Percentiles rank a stretch among this genome's conserved stretches.
These are phyloP conservation scores for Aphodius granarius DNA, from an alignment of 2,888 invertebrate species.

Conservation along the genomic window DNA sequence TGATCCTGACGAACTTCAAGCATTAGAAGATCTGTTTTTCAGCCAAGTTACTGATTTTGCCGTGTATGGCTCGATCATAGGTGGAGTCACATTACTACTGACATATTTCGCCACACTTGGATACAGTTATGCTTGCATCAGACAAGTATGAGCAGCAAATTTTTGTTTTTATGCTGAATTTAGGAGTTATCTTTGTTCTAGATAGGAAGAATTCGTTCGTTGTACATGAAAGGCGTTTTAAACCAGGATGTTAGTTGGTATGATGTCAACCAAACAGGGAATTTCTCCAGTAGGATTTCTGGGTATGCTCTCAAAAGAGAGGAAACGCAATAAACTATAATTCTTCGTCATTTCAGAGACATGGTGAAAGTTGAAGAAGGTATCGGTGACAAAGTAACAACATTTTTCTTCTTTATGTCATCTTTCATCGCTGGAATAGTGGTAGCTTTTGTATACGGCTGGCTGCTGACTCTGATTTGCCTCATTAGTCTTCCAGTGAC, in stretches of 20 bases:
- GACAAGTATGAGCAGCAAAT: slow-evolving; percentile 57
- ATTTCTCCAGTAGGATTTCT: slow-evolving; percentile 73
- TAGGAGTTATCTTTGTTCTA: slow-evolving; percentile 37
- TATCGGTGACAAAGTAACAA: slow-evolving; percentile 80
- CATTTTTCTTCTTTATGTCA: slow-evolving; percentile 71
- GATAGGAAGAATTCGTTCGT: slow-evolving; percentile 65
- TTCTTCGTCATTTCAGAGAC: slow-evolving; percentile 57
- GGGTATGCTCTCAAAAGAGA: slow-evolving; percentile 59
- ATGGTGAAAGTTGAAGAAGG: slow-evolving; percentile 80
- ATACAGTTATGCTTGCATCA: slow-evolving; percentile 71
- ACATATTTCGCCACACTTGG: slow-evolving; percentile 66
- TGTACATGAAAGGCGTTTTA: slow-evolving; percentile 67
- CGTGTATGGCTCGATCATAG: slow-evolving; percentile 63
- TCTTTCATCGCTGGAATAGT: slow-evolving; percentile 73
- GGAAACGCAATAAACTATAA: background rate
- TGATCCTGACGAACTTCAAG: slow-evolving; percentile 35
- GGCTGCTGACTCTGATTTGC: slow-evolving; percentile 84
- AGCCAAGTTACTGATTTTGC: slow-evolving; percentile 60
- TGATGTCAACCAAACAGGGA: slow-evolving; percentile 71
- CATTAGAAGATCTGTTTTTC: slow-evolving; percentile 52
- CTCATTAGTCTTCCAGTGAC: slow-evolving; percentile 77
- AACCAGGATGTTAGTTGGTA: slow-evolving; percentile 78
- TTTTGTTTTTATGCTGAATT: background rate
- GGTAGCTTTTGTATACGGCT: slow-evolving; percentile 77
- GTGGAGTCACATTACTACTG: slow-evolving; percentile 60